phyloP scores from a whole-genome alignment of 1,140 invertebrate genomes.

The Drosophila repleta region DNA sequence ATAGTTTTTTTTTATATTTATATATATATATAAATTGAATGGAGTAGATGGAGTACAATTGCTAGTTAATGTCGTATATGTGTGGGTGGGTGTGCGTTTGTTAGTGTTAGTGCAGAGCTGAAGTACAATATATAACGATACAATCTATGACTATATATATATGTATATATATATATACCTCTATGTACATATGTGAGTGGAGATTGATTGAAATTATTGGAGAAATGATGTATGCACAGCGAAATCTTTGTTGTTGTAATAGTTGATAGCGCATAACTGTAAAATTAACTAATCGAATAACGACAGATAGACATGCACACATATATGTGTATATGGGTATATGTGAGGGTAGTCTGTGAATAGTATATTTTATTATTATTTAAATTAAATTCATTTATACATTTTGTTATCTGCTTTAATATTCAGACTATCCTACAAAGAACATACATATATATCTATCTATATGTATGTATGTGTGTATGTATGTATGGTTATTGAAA shows the following conservation, averaged over 20 bases:
- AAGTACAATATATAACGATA: constrained; percentile 20
- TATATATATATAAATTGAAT: too few species aligned
- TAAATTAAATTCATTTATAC: not conserved
- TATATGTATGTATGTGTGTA: not conserved
- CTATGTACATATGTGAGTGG: not conserved
- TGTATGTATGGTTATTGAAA: not conserved
- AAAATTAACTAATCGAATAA: not conserved
- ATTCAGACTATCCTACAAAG: too few species aligned
- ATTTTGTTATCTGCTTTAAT: too few species aligned
- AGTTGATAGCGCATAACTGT: constrained; percentile 1
- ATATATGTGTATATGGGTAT: constrained; percentile 7
- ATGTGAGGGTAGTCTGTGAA: not conserved
- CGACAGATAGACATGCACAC: not conserved
- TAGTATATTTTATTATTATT: too few species aligned
- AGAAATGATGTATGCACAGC: not conserved
- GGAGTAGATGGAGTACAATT: not conserved
- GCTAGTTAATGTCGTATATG: not conserved
- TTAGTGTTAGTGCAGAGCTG: not conserved
- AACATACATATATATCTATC: too few species aligned
- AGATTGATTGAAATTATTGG: constrained; percentile 4
- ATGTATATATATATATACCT: constrained; percentile 3
- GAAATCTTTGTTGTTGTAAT: not conserved
- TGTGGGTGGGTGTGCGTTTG: constrained; percentile 2
- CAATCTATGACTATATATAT: constrained; percentile 49
- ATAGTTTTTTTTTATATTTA: too few species aligned